Evolutionary conservation across 2,113 vertebrate genomes (phyloP), one percentile per base, ranked within the genome.

Genomic region (Eulemur rufifrons): DNA sequence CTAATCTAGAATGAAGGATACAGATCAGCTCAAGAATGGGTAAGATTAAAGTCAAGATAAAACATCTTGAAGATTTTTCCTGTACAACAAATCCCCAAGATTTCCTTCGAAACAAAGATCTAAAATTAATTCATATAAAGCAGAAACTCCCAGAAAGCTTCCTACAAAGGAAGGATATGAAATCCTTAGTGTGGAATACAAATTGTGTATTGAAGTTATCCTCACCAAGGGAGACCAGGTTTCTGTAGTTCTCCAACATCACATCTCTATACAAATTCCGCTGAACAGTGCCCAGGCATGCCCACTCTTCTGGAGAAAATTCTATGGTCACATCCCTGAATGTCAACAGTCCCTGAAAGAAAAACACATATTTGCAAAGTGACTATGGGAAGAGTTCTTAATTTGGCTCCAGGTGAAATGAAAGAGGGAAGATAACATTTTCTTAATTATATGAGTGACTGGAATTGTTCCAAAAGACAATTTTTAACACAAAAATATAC

Each of bases 301-400:
- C 59, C 90, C 78, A 82, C 42, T 89, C 95, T 34, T 92, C 93
- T 21, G 13, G 25, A 47, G 73, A 96, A 42, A 92, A 91, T 12
- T 83, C 95, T 37, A 82, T 47, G 25, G 54, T 68, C 74, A 94
- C 93, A 73, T 89, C 91, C 52, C 25, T 81, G 78, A 96, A 92
- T 15, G 73, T 86, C 71, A 94, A 7, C 0, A 3, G 15, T 89
- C n/a, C 87, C 87, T 94, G 59, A 52, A 96, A 89, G 9, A 78
- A 47, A 80, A 61, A 50, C 54, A 80, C 39, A 86, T 45, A 80
- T 21, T 59, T 23, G 20, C 6, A 77, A 86, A 34, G 29, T 8
- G 61, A 17, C 15, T 34, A 25, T 0, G 13, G 66, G 21, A 50
- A 68, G 18, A 81, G 27, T 27, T 73, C 45, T 59, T 80, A 34